A percentile compares a stretch with the other conserved stretches of the same genome.
These are phyloP conservation scores for Phainopepla nitens DNA, from an alignment of 2,113 vertebrate species.

Conservation along the genomic window DNA sequence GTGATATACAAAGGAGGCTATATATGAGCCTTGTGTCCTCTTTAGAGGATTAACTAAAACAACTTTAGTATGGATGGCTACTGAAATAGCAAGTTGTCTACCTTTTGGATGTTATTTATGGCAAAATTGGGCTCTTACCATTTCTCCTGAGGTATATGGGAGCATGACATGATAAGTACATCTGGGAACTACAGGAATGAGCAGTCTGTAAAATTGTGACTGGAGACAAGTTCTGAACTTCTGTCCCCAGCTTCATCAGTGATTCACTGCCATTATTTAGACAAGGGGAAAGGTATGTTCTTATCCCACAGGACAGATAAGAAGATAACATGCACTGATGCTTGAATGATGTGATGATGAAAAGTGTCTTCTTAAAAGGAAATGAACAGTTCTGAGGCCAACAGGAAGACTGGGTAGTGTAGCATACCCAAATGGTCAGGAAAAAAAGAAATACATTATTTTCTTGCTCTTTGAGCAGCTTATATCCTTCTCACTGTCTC, in stretches of 20 bases:
- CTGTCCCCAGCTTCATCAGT: background rate
- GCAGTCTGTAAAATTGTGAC: background rate
- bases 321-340: background rate
- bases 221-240: background rate
- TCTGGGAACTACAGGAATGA: background rate
- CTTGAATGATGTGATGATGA: background rate
- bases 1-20: background rate
- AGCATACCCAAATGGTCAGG: background rate
- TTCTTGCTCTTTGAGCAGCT: background rate
- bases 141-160: background rate
- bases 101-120: background rate
- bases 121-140: background rate
- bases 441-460: background rate
- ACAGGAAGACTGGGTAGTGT: background rate
- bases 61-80: background rate
- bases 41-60: background rate
- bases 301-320: background rate
- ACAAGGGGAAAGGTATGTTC: background rate
- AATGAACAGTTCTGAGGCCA: background rate
- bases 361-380: background rate
- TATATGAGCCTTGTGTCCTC: background rate
- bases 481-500: background rate
- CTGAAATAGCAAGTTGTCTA: background rate
- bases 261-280: background rate
- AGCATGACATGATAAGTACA: background rate